Evolutionary conservation across 2,113 vertebrate species (phyloP), one percentile per base, ranked within the genome.

Genomic region (Cricetomys ansorgei): DNA sequence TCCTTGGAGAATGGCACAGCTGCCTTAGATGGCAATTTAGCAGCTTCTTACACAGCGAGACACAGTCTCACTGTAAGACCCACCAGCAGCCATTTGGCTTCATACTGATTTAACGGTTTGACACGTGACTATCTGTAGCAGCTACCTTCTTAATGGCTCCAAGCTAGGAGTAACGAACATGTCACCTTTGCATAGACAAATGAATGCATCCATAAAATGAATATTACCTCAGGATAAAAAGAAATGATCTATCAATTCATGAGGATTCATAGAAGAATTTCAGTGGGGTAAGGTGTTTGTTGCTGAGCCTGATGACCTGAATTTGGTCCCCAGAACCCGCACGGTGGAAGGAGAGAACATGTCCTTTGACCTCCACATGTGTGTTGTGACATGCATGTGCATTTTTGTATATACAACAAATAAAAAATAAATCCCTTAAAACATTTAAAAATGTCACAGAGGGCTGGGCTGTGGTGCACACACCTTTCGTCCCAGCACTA

Each of bases 231-330:
- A 85, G 59, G 43, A 48, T 67, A 50, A 23, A 43, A 67, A 65
- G 43, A 48, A 67, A 48, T 37, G 62, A 34, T 31, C 17, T 21
- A 12, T 48, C 62, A 84, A 45, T 31, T 31, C 81, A 48, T 65
- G 29, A 34, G 80, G 43, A 40, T 62, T 65, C 31, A 31, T 5
- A 65, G 40, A 45, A 29, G 17, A 64, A 16, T 15, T 17, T 65
- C 59, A 45, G 57, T 8, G 29, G 59, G 17, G 8, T 5, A 85
- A 45, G 40, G 59, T 21, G 62, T 29, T 65, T 85, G 29, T 27
- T 6, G 59, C 59, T 5, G 9, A 85, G 40, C 29, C 40, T 0
- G 3, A 62, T 0, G 0, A 48, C 29, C 59, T 34, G 8, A 65
- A 29, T 65, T 34, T 40, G 65, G 34, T 45, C 29, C 57, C 40